phyloP scores from a whole-genome alignment of 2,797 vertebrate species.

The Anas capensis region DNA sequence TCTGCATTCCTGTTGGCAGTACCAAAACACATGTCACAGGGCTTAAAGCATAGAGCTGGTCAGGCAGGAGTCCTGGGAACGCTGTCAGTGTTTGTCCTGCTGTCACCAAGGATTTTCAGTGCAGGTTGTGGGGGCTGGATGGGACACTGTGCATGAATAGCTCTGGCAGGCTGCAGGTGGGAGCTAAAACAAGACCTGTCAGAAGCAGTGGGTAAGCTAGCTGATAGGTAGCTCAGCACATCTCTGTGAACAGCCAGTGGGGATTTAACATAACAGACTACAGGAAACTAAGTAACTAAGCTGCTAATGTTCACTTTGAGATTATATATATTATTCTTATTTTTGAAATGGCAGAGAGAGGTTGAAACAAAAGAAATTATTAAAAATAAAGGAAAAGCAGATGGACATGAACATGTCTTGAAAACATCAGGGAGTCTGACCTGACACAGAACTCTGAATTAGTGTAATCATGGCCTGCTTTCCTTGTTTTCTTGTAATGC shows the following conservation, averaged over 20 bases:
- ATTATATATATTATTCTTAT: too few relatives aligned
- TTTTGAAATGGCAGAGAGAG: accelerated
- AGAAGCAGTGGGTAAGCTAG: background rate
- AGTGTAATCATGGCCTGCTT: background rate
- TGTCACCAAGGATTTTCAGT: background rate
- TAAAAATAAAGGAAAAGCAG: background rate
- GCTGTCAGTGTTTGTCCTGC: background rate
- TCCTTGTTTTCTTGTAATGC: background rate
- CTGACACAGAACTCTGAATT: background rate
- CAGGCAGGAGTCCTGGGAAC: background rate
- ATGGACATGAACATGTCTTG: background rate
- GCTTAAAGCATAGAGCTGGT: background rate
- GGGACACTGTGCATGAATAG: background rate
- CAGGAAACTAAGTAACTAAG: background rate
- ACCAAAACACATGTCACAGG: accelerated
- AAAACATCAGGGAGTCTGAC: background rate
- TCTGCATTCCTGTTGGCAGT: accelerated
- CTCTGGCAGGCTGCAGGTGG: background rate
- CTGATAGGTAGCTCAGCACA: background rate
- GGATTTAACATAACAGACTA: background rate
- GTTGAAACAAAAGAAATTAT: accelerated
- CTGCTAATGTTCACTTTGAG: background rate
- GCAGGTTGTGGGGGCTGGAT: accelerated
- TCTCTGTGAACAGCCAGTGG: background rate
- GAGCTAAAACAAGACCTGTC: background rate